Evolutionary conservation across 1,140 invertebrate genomes (phyloP).

Genomic region (Drosophila insularis): DNA sequence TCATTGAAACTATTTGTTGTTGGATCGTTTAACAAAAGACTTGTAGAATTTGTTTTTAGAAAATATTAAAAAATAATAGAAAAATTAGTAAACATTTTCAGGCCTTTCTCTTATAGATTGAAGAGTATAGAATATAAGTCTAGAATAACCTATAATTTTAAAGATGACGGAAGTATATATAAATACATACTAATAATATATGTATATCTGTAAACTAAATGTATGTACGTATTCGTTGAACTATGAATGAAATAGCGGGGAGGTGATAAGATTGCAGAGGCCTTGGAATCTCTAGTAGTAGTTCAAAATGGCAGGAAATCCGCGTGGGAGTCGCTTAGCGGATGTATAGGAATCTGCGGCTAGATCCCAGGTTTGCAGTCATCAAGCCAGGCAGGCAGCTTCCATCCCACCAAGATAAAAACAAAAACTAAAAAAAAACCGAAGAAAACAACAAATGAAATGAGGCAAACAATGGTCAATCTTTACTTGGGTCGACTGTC

Average conservation of each 20-base stretch:
- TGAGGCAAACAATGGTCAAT: slow-evolving; percentile 7
- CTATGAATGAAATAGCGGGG: slow-evolving; percentile 45
- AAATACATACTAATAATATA: not conserved
- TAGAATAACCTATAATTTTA: not conserved
- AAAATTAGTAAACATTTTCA: no score
- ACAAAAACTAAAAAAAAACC: not conserved
- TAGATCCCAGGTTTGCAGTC: not conserved
- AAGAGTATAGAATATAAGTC: not conserved
- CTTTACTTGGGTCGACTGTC: slow-evolving; percentile 1
- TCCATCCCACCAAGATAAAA: slow-evolving; percentile 5
- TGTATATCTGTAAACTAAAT: slow-evolving; percentile 21
- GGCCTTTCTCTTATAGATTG: no score
- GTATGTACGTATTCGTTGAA: slow-evolving; percentile 65
- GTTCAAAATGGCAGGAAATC: slow-evolving; percentile 46
- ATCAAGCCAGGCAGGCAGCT: not conserved
- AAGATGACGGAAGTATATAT: slow-evolving; percentile 42
- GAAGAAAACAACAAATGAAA: not conserved
- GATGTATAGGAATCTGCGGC: slow-evolving; percentile 12
- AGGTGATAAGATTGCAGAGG: no score
- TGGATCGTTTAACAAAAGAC: no score
- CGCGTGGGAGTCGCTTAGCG: slow-evolving; percentile 60
- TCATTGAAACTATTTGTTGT: no score
- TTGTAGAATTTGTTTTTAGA: no score
- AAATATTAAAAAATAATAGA: no score
- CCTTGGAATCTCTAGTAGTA: slow-evolving; percentile 1